phyloP scores from a whole-genome alignment of 2,888 invertebrate genomes.

The Dione juno region DNA sequence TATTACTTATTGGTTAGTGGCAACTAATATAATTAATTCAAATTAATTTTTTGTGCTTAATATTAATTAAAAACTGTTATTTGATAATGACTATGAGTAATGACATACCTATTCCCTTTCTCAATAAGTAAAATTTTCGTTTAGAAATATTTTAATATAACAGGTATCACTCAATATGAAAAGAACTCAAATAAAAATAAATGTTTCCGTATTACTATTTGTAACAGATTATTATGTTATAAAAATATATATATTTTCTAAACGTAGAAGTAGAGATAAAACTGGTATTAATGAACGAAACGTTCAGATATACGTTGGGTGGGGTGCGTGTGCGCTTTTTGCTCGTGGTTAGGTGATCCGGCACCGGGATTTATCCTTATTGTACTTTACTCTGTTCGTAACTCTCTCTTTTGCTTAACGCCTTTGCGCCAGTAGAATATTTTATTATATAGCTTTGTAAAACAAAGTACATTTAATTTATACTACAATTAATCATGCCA shows the following conservation, averaged over 20 bases:
- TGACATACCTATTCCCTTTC: background rate
- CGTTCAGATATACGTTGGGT: slow-evolving; percentile 62
- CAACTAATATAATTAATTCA: background rate
- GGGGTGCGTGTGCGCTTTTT: slow-evolving; percentile 60
- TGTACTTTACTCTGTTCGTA: slow-evolving; percentile 76
- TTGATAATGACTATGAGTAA: no score
- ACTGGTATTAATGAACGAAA: slow-evolving; percentile 48
- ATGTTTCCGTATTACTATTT: background rate
- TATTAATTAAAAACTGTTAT: no score
- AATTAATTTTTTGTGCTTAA: no score
- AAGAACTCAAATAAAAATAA: background rate
- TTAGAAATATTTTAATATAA: slow-evolving; percentile 17
- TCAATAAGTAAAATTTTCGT: background rate
- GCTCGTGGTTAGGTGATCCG: slow-evolving; percentile 62
- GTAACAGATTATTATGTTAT: background rate
- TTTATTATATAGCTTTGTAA: slow-evolving; percentile 47
- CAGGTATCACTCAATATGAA: background rate
- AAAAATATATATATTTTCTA: background rate
- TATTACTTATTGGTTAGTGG: background rate
- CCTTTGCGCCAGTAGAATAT: slow-evolving; percentile 58
- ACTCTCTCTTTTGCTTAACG: slow-evolving; percentile 71
- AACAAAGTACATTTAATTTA: slow-evolving; percentile 58
- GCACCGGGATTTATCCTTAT: slow-evolving; percentile 66
- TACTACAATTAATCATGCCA: slow-evolving; percentile 60
- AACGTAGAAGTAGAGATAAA: slow-evolving; percentile 7